Percentiles rank a stretch among this genome's conserved stretches.
Evolutionary conservation across 2,888 invertebrate genomes (phyloP).

Genomic region (Tetrapedia diversipes): DNA sequence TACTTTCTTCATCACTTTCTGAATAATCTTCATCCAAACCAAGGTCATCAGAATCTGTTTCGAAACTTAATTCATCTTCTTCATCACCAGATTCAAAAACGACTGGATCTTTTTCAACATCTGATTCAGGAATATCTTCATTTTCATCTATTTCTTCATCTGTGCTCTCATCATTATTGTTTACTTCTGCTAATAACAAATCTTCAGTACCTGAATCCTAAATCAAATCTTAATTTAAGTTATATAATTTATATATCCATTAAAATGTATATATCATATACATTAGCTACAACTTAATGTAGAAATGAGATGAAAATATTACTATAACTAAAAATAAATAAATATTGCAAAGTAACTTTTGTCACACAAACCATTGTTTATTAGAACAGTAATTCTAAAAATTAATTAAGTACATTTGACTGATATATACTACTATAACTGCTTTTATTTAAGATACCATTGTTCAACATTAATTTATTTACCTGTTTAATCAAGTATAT

Average conservation of each 20-base stretch:
- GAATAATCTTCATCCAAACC: constrained; percentile 73
- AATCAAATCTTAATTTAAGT: constrained; percentile 7
- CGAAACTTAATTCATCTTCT: constrained; percentile 80
- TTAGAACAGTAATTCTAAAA: no score
- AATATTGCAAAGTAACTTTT: no score
- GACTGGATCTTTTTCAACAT: constrained; percentile 76
- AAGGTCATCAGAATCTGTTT: constrained; percentile 71
- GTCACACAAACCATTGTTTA: no score
- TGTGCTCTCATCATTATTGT: constrained; percentile 82
- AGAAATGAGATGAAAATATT: no score
- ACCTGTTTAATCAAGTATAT: no score
- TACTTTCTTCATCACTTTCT: constrained; percentile 24
- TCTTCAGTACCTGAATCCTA: constrained; percentile 78
- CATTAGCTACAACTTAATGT: neutral
- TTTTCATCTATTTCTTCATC: constrained; percentile 83
- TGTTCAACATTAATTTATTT: no score
- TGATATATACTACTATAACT: no score
- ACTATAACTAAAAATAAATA: no score
- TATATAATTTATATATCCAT: no score
- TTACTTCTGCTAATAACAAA: constrained; percentile 73
- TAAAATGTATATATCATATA: neutral
- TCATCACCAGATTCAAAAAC: constrained; percentile 85
- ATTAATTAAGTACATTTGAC: no score
- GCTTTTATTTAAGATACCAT: no score
- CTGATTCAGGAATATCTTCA: constrained; percentile 84